Evolutionary conservation across 1,140 invertebrate species (phyloP).

Genomic region (Hetaerina americana): DNA sequence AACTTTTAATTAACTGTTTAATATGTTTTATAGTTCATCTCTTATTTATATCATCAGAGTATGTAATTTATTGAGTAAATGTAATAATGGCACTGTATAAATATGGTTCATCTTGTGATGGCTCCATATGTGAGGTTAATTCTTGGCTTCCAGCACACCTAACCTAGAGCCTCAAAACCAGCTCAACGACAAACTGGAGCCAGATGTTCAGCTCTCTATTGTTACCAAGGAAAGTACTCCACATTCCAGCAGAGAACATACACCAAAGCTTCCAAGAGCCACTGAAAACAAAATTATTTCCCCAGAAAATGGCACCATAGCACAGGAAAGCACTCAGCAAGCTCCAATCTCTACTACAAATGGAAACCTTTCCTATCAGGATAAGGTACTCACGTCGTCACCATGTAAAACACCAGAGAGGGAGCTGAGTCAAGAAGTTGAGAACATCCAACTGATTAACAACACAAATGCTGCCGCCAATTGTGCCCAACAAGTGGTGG

Average conservation of each 20-base stretch:
- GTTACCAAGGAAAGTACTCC: neutral
- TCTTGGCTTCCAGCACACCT: neutral
- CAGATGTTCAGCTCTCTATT: neutral
- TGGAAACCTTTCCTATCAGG: neutral
- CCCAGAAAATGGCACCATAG: neutral
- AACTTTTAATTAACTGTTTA: no score
- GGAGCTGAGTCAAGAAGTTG: neutral
- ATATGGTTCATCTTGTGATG: no score
- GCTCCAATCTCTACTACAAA: neutral
- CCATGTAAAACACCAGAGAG: neutral
- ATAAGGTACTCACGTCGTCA: no score
- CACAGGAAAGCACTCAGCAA: neutral
- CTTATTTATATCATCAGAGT: no score
- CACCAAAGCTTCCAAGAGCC: neutral
- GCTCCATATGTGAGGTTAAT: neutral
- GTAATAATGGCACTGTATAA: no score
- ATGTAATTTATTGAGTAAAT: no score
- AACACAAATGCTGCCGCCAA: no score
- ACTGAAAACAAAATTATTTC: neutral
- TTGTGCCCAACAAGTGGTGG: no score
- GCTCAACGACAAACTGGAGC: neutral
- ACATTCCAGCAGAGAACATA: neutral
- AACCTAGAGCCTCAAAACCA: neutral
- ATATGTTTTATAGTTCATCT: no score
- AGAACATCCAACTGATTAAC: no score